Evolutionary conservation across 2,888 invertebrate species (phyloP), one percentile per base, ranked within the genome.

Genomic region (Agriotes lineatus): DNA sequence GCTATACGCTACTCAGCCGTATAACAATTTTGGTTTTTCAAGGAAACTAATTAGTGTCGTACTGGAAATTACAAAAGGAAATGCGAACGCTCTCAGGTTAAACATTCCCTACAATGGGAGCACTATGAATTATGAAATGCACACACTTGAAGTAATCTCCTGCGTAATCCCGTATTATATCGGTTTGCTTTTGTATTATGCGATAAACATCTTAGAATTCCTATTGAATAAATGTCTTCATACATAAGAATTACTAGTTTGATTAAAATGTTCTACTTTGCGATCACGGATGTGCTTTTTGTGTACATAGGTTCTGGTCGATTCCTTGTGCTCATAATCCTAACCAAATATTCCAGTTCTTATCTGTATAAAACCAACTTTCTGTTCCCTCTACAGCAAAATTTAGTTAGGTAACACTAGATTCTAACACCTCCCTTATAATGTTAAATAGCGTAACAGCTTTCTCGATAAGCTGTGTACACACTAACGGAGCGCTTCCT

Each of bases 101-200:
- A 58, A 25, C 20, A 58, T 25, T 12, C 7, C 16, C n/a, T 44
- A 57, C 42, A 57, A 57, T 57, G 14, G 57, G 12, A 57, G 18
- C 42, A 18, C 4, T 42, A 20, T 58, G 42, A 58, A 58, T 58
- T 58, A 25, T 44, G 30, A 42, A 58, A 58, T 44, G 58, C 44
- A 44, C 44, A 42, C 44, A 42, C 58, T 44, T 39, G 20, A 44
- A 18, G 44, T 58, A 58, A 58, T 58, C 58, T 44, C 25, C 20
- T 20, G 44, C 16, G 59, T 30, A 59, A 59, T 30, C 44, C 59
- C 33, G 25, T 45, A 33, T 33, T 44, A 30, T 45, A 44, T 7
- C 22, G 12, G 30, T 45, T 30, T 44, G 18, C 59, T 45, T 59
- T 44, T 45, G 45, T 33, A 30, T 30, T 59, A 9, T 18, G 12